Percentiles rank a stretch among this genome's conserved stretches.
phyloP scores from a whole-genome alignment of 2,797 vertebrate species.

The Chaunax sp. region DNA sequence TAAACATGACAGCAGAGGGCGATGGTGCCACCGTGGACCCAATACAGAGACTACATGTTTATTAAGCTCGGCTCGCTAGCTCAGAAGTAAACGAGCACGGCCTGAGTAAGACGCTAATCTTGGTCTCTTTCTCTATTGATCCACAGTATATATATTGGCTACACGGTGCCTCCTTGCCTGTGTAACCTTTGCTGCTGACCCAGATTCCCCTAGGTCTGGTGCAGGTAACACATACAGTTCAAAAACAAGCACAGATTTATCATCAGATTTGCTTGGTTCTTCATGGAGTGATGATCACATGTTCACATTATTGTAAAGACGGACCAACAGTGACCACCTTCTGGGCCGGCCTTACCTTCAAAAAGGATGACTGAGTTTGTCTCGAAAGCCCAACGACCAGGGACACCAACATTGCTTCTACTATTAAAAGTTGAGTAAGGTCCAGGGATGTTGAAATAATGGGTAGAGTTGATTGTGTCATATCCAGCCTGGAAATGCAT shows the following conservation, averaged over 20 bases:
- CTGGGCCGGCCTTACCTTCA: constrained; percentile 51
- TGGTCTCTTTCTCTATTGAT: too few relatives aligned
- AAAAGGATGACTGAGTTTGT: constrained; percentile 59
- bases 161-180: too few relatives aligned
- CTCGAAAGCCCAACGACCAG: constrained; percentile 74
- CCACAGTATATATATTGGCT: too few relatives aligned
- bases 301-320: not conserved
- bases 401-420: constrained; percentile 69
- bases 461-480: constrained; percentile 59
- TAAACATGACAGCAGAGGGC: too few relatives aligned
- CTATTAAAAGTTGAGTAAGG: constrained; percentile 47
- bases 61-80: too few relatives aligned
- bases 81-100: too few relatives aligned
- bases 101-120: too few relatives aligned
- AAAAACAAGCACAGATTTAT: not conserved
- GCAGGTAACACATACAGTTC: too few relatives aligned
- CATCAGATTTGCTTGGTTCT: rapidly evolving
- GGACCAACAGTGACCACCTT: not conserved
- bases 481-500: constrained; percentile 73
- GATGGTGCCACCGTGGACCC: too few relatives aligned
- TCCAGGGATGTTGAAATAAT: constrained; percentile 60
- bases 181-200: too few relatives aligned
- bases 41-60: too few relatives aligned
- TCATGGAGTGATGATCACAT: not conserved
- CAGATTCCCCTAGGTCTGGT: too few relatives aligned